phyloP scores from a whole-genome alignment of 2,797 vertebrate species.

The Eurystomus glaucurus region DNA sequence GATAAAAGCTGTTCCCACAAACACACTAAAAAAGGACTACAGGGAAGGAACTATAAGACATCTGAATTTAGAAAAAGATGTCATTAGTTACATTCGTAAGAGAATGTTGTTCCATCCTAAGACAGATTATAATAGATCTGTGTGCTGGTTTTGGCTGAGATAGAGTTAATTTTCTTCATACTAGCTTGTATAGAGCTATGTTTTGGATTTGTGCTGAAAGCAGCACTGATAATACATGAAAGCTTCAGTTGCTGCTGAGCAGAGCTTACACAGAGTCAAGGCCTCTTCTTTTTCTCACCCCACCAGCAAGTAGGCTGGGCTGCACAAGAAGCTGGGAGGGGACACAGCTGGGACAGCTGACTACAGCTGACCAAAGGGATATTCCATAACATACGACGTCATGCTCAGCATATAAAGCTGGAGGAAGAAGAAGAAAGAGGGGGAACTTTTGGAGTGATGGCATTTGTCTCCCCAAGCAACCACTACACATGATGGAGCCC shows the following conservation, averaged over 20 bases:
- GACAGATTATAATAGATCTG: neutral
- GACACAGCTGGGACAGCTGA: neutral
- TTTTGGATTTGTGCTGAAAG: neutral
- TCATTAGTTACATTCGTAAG: conserved; percentile 1
- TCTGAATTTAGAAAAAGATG: conserved; percentile 38
- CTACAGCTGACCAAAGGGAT: rapidly evolving
- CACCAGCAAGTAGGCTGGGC: neutral
- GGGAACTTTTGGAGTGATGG: rapidly evolving
- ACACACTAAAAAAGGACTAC: neutral
- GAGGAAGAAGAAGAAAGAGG: neutral
- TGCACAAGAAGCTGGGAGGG: neutral
- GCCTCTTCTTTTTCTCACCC: rapidly evolving
- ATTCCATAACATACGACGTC: rapidly evolving
- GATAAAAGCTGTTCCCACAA: conserved; percentile 40
- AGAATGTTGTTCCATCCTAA: conserved; percentile 28
- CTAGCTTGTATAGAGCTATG: neutral
- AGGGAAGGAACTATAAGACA: conserved; percentile 1
- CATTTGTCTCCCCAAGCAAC: neutral
- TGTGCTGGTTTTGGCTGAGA: neutral
- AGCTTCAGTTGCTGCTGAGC: neutral
- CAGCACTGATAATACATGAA: neutral
- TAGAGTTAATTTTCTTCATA: neutral
- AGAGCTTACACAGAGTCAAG: rapidly evolving
- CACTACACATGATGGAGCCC: rapidly evolving
- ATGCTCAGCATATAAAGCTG: neutral